Evolutionary conservation across 2,113 vertebrate genomes (phyloP).

Genomic region (Ochotona curzoniae): DNA sequence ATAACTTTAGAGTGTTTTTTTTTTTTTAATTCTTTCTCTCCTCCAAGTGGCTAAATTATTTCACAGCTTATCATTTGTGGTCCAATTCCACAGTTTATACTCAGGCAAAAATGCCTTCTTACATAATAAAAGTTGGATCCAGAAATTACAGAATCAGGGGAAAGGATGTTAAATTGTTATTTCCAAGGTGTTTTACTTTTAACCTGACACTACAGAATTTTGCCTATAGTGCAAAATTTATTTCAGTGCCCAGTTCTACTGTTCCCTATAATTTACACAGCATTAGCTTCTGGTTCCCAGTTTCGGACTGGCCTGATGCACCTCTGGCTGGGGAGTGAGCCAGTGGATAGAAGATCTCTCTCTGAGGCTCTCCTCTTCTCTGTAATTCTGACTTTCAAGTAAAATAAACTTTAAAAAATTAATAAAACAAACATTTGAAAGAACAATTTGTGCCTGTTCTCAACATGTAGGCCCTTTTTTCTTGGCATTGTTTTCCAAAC

Average conservation of each 20-base stretch:
- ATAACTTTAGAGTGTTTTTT: conserved; percentile 48
- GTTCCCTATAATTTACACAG: conserved; percentile 29
- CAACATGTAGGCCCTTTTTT: not conserved
- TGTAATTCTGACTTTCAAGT: too few relatives aligned
- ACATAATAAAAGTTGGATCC: conserved; percentile 5
- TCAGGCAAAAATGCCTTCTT: conserved; percentile 55
- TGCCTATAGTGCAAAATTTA: not conserved
- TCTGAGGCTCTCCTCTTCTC: too few relatives aligned
- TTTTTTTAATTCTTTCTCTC: conserved; percentile 42
- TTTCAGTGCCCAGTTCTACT: not conserved
- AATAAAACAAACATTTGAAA: not conserved
- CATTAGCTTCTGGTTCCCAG: not conserved
- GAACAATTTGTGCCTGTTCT: not conserved
- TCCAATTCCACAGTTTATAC: conserved; percentile 53
- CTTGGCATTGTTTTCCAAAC: not conserved
- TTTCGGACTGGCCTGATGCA: too few relatives aligned
- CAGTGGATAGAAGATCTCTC: too few relatives aligned
- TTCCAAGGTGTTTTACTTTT: conserved; percentile 40
- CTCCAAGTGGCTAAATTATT: conserved; percentile 70
- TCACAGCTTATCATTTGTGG: conserved; percentile 61
- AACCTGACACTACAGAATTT: conserved; percentile 36
- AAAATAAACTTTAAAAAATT: too few relatives aligned
- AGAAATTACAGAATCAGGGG: conserved; percentile 35
- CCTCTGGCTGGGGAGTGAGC: too few relatives aligned
- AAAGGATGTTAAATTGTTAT: conserved; percentile 48